Percentiles rank a stretch among this genome's conserved stretches.
Conservation (phyloP, 2,113 vertebrate species). For the Oncorhynchus masou region DNA sequence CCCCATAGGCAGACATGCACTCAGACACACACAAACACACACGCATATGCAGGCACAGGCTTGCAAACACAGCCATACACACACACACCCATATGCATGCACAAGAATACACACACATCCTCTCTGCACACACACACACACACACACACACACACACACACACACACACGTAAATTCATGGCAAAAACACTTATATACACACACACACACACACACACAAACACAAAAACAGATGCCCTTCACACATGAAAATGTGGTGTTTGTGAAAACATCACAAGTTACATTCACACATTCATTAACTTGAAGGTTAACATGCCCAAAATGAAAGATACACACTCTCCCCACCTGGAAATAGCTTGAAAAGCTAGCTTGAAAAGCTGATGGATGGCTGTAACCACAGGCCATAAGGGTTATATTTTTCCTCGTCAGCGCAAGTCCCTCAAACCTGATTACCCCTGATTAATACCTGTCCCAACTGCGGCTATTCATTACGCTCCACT, state of each 20-base stretch:
- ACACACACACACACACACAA: too few relatives aligned
- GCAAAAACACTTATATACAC: too few relatives aligned
- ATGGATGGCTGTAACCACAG: conserved; percentile 34
- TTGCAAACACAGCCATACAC: not conserved
- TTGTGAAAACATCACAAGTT: too few relatives aligned
- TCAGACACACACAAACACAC: not conserved
- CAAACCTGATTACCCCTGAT: conserved; percentile 44
- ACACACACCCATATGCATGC: not conserved
- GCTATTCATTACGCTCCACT: conserved; percentile 44
- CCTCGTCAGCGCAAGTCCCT: conserved; percentile 32
- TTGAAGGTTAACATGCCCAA: too few relatives aligned
- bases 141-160: not conserved
- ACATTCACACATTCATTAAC: too few relatives aligned
- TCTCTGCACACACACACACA: not conserved
- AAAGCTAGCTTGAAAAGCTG: conserved; percentile 24
- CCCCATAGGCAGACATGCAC: not conserved
- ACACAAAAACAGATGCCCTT: too few relatives aligned
- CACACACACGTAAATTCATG: not conserved
- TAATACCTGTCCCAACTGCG: conserved; percentile 38
- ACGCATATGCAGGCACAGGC: too few relatives aligned
- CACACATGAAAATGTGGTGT: too few relatives aligned
- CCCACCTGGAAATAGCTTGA: conserved; percentile 9
- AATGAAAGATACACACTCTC: conserved; percentile 1
- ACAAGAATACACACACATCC: too few relatives aligned
- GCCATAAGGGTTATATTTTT: conserved; percentile 42